Base-by-base conservation (phyloP, 1,140 invertebrate genomes). In the Anoplolepis gracilipes region DNA sequence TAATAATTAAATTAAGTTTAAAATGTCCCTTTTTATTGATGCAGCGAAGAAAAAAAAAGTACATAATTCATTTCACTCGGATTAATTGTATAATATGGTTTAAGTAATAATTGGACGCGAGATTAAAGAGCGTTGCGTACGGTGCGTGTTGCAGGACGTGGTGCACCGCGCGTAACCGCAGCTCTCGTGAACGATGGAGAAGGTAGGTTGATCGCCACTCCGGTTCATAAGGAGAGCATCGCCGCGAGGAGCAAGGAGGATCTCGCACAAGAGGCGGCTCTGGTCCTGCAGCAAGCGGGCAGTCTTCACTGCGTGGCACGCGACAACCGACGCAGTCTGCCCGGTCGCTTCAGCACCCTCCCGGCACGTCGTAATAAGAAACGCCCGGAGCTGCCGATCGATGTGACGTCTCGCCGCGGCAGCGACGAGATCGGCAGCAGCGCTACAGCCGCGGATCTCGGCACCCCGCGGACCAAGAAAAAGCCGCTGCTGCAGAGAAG, bases 231-330 rank as follows among this genome's bases (percentile, higher is more conserved):
- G 89, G 96, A 97, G 93, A 96, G 96, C 70, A 96, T 96, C 86
- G 95, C 95, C 76, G 95, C 96, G 81, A 93, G 96, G 13, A 96
- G 96, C 70, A 96, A 96, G 92, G 94, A 97, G 90, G 96, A 97
- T 90, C 94, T 97, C 53, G 96, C 96, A 19, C 95, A 96, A 90
- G 97, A 97, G 94, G 96, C 97, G n/a, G 96, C 96, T 62, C 95
- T 95, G 88, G 96, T 97, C 13, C 94, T 97, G 30, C 95, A 96
- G 53, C 96, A 97, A 91, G 97, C 96, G 22, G 95, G 96, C 89
- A 96, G 96, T 90, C 95, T 97, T 72, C 95, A 96, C 39, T 97
- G 96, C 88, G 95, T 95, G 75, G 94, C 95, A 13, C 93, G 95
- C 46, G 92, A 94, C 85, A 93, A 93, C 64, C 90, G 93, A 85